Evolutionary conservation across 2,797 vertebrate genomes (phyloP).

Genomic region (Pogoniulus pusillus): DNA sequence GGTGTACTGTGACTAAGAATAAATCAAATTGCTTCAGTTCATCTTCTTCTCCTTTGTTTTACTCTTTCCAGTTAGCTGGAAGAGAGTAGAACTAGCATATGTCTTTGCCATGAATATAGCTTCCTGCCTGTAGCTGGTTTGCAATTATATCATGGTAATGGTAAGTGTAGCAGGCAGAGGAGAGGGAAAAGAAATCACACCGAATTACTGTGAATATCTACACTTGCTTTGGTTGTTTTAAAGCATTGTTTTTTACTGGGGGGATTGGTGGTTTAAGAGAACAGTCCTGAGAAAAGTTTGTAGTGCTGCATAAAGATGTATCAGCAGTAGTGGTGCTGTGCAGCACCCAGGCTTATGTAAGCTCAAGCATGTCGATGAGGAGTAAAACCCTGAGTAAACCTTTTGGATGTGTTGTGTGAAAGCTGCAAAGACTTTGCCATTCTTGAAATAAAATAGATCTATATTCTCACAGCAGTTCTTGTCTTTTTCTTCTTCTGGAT

Average conservation of each 20-base stretch:
- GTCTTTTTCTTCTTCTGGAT: slow-evolving; percentile 44
- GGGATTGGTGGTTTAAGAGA: not conserved
- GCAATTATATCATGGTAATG: slow-evolving; percentile 7
- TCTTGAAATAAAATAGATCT: not conserved
- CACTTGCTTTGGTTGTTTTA: not conserved
- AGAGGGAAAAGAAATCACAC: not conserved
- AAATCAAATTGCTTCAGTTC: slow-evolving; percentile 36
- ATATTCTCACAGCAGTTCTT: slow-evolving; percentile 76
- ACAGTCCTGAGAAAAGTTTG: not conserved
- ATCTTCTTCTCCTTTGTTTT: slow-evolving; percentile 33
- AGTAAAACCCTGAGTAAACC: not conserved
- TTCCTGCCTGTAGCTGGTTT: slow-evolving; percentile 33
- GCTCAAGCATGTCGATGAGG: not conserved
- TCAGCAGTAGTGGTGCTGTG: not conserved
- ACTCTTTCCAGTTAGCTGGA: slow-evolving; percentile 30
- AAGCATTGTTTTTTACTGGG: not conserved
- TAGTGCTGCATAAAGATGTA: not conserved
- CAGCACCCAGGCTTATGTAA: not conserved
- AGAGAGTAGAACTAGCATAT: slow-evolving; percentile 22
- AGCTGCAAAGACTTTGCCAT: not conserved
- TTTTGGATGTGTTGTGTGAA: not conserved
- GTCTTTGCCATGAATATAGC: slow-evolving; percentile 12
- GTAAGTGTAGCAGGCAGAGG: not conserved
- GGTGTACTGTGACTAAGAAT: slow-evolving; percentile 51
- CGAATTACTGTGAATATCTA: not conserved